Base-by-base conservation (phyloP, 2,797 vertebrate genomes). In the Pangasius sanitwongsei region DNA sequence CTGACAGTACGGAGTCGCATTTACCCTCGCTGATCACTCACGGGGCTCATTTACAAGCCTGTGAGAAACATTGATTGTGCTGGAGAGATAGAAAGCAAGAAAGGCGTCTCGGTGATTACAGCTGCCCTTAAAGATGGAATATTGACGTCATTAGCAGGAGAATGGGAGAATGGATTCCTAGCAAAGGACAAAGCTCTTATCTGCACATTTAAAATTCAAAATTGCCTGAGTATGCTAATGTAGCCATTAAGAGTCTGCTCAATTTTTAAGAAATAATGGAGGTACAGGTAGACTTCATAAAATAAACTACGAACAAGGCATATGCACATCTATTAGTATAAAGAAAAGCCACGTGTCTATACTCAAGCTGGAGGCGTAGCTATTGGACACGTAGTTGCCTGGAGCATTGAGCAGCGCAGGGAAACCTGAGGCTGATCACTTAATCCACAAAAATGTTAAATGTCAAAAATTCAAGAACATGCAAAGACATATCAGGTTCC, bases 81-180 rank as follows among this genome's bases (percentile, higher is more conserved):
- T 8, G 0, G 3, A n/a, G 65, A 67, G 77, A 77, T 70, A 61
- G 90, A 89, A 85, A 86, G 63, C 53, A 87, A 88, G 91, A 91
- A 82, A 89, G 81, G 87, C 72, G 31, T 57, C 85, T 53, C 55
- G 28, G 13, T 88, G 90, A 92, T 93, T 92, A 89, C 86, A 89
- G 91, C 86, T 85, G 11, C 85, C 11, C 44, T 59, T 50, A 53
- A 55, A 90, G 91, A 92, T 85, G 89, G 87, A 86, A 90, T 67
- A 91, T 93, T 91, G 87, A 84, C 89, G 90, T 92, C 93, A 93
- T 95, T 94, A 94, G 93, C 94, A 90, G 92, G 91, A 91, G 86
- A 90, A 92, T 94, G 92, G 92, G 90, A 90, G 87, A 88, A 85
- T 78, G 85, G 41, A 70, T 87, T 90, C 86, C 83, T 78, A 23